Base-by-base conservation (phyloP, 2,888 invertebrate genomes). In the Stenoptilia bipunctidactyla region DNA sequence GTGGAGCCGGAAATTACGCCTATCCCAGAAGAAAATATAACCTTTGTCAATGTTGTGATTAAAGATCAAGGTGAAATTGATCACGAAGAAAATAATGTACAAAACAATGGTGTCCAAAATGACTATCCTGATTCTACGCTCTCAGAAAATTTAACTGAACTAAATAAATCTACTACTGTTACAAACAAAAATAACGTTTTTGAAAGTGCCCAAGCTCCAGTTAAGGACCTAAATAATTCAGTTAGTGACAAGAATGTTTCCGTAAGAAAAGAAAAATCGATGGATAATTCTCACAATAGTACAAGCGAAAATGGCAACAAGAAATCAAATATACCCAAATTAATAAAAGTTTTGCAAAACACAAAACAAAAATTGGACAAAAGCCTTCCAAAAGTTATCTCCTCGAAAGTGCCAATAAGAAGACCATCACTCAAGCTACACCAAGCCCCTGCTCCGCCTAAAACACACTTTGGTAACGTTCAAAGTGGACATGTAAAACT, bases 401-500 rank as follows among this genome's bases (percentile, higher is more conserved):
- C 61, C 15, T 80, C 85, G 9, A 84, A 80, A 55, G 74, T 80
- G 3, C 82, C 84, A 3, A 52, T 80, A 30, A 68, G 85, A 39
- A 66, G 69, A 43, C 55, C 61, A 40, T 79, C 80, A 15, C 38
- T 68, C 27, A 82, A 83, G 48, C 74, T 75, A 46, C 66, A 75
- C 46, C 70, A 73, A 39, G 74, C 77, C 2, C 82, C 82, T 2
- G 61, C 68, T n/a, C 82, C 83, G 15, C 79, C 79, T n/a, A 83
- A 77, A 61, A 45, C 64, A 30, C 76, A 79, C 43, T 85, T 85
- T 48, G 75, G 79, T 15, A 75, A 73, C 48, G 61, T 85, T 43
- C 77, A 75, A 60, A 83, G 63, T 50, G 85, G 85, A 10, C 72
- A 74, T 45, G 83, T 85, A 1, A 83, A 80, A 51, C 79, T 84